These are phyloP conservation scores for Polypterus bichir DNA, from an alignment of 2,113 vertebrate species.

Conservation along the genomic window DNA sequence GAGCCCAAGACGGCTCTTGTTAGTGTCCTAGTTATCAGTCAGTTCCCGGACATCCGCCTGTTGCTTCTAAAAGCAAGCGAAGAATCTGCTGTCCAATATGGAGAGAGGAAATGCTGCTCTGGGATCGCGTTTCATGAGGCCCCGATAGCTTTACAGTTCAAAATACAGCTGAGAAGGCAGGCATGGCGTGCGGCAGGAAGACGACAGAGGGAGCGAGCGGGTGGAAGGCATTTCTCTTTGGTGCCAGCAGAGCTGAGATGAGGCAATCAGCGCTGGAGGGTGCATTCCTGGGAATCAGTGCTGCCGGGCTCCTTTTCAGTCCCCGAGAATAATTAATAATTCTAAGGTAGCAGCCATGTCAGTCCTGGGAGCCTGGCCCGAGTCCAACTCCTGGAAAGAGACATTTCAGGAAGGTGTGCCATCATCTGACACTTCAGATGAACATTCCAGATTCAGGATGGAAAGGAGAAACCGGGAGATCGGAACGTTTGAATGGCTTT, in stretches of 20 bases:
- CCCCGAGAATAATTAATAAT: slow-evolving; percentile 14
- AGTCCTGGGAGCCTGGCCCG: background rate
- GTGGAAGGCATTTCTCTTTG: slow-evolving; percentile 49
- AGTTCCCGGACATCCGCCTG: too few species aligned
- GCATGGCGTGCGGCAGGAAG: slow-evolving; percentile 7
- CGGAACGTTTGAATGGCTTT: too few species aligned
- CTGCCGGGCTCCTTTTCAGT: slow-evolving; percentile 56
- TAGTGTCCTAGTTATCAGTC: too few species aligned
- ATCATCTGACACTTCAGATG: too few species aligned
- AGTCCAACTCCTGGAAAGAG: background rate
- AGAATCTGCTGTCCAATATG: too few species aligned
- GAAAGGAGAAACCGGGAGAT: too few species aligned
- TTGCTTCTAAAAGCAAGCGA: too few species aligned
- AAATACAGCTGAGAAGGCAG: too few species aligned
- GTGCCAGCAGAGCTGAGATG: slow-evolving; percentile 52
- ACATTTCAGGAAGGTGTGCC: too few species aligned
- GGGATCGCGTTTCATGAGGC: slow-evolving; percentile 43
- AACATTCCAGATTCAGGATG: too few species aligned
- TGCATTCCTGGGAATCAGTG: slow-evolving; percentile 58
- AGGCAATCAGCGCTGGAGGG: slow-evolving; percentile 29
- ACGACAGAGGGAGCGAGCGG: slow-evolving; percentile 24
- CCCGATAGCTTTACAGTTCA: too few species aligned
- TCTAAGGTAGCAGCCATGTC: background rate
- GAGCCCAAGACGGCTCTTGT: too few species aligned
- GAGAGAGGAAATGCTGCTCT: slow-evolving; percentile 40